Evolutionary conservation across 37 sponge, comb jelly and placozoan genomes (phyloP), one percentile per base, ranked within the genome.

Genomic region (Petrosia ficiformis): DNA sequence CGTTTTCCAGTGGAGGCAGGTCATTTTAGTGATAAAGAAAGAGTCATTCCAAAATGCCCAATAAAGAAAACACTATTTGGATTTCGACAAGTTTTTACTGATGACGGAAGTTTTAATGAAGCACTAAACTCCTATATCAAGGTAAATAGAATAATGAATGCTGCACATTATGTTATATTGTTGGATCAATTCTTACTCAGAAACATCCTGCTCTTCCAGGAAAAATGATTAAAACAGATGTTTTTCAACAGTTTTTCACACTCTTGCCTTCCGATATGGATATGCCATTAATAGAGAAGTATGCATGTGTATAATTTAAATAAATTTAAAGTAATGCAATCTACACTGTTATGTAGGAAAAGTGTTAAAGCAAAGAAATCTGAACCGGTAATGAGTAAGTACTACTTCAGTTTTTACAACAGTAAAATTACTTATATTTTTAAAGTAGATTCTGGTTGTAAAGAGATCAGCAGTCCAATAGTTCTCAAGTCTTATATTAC

Each of bases 11-110:
- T 85, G 34, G 86, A 85, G 63, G 79, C 86, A 1, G 86, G 86
- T 38, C 78, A 79, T 43, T 85, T 85, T 57, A 79, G 73, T 33
- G 67, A 79, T 31, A 37, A 58, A 30, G 86, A 85, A 37, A 42
- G 69, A 19, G 74, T 85, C 11, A 85, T 85, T 44, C 86, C 86
- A 39, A 67, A 71, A 48, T 85, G 86, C 37, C 86, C 86, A 2
- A 44, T 85, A 11, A 85, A 79, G 75, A 82, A 78, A 73, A 72
- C 86, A 39, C 67, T 85, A 3, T 85, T 85, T 72, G 86, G 86
- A 2, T 36, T 59, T 32, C 73, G 64, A 38, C 72, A 74, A 29
- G 35, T 39, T 1, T 31, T 73, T 22, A 65, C 74, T 19, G 80
- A 85, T 28, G 86, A 85, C 56, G 54, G 69, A 22, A 59, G 65